Percentiles rank a stretch among this genome's conserved stretches.
Conservation (phyloP, 2,113 vertebrate genomes). For the Synchiropus splendidus region DNA sequence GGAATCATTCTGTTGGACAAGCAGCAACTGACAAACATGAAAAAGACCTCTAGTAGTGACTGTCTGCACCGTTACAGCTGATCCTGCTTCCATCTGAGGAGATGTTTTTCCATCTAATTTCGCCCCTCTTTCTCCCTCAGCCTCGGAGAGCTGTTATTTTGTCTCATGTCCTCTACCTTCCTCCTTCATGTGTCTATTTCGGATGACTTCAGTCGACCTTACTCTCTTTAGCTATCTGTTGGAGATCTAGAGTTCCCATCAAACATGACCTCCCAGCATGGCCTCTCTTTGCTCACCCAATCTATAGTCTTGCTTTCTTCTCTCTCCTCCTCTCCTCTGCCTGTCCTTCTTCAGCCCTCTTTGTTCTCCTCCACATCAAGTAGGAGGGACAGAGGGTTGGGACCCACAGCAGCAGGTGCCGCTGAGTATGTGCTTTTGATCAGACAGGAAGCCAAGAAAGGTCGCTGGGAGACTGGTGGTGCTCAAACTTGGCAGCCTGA, state of each 20-base stretch:
- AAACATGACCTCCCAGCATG: constrained; percentile 48
- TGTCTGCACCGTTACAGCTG: constrained; percentile 8
- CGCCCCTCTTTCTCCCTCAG: constrained; percentile 6
- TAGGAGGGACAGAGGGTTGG: constrained; percentile 45
- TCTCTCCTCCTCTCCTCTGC: constrained; percentile 29
- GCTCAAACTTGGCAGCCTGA: constrained; percentile 33
- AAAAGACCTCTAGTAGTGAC: too few species aligned
- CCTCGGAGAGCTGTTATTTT: constrained; percentile 16
- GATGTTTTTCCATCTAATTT: constrained; percentile 20
- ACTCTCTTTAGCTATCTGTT: constrained; percentile 25
- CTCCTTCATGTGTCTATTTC: constrained; percentile 26
- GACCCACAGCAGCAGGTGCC: constrained; percentile 43
- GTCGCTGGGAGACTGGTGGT: constrained; percentile 43
- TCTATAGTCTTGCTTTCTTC: constrained; percentile 32
- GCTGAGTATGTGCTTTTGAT: constrained; percentile 56
- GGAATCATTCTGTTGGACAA: too few species aligned
- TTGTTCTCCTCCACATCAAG: constrained; percentile 51
- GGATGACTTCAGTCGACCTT: constrained; percentile 35
- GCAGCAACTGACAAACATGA: too few species aligned
- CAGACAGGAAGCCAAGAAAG: constrained; percentile 41
- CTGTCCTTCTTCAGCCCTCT: constrained; percentile 40
- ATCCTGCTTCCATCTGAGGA: too few species aligned
- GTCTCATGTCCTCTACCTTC: constrained; percentile 35
- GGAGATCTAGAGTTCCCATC: constrained; percentile 44
- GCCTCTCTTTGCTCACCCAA: constrained; percentile 21